A percentile compares a stretch with the other conserved stretches of the same genome.
Conservation (phyloP, 2,888 invertebrate species). For the Thereva nobilitata region DNA sequence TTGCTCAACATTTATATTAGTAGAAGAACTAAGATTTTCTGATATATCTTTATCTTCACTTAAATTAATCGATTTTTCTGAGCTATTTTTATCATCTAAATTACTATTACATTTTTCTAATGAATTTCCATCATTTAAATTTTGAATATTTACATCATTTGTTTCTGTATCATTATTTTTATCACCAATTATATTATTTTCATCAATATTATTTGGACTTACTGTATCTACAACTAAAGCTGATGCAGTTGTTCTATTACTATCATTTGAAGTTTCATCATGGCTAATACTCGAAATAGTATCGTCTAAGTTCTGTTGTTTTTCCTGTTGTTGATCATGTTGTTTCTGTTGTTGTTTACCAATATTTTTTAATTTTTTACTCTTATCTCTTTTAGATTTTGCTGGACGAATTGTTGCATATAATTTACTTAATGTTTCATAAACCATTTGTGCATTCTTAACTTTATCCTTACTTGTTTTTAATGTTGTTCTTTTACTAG, state of each 20-base stretch:
- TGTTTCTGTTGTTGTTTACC: neutral
- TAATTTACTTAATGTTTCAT: slow-evolving; percentile 45
- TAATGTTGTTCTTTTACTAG: neutral
- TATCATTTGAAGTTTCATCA: no score
- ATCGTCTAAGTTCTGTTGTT: no score
- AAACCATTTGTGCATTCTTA: slow-evolving; percentile 44
- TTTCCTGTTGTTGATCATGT: no score
- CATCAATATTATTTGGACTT: no score
- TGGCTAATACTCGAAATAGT: no score
- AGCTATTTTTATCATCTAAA: neutral
- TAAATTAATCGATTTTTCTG: no score
- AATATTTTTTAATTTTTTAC: slow-evolving; percentile 3
- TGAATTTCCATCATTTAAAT: neutral
- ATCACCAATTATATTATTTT: neutral
- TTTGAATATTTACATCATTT: neutral
- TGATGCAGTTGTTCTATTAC: no score
- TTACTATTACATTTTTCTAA: slow-evolving; percentile 1
- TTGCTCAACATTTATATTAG: no score
- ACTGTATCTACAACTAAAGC: no score
- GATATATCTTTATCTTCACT: no score
- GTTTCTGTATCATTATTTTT: neutral
- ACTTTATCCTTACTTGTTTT: slow-evolving; percentile 39
- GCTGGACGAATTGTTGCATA: slow-evolving; percentile 40
- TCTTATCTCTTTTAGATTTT: slow-evolving; percentile 4
- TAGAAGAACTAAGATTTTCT: no score